Conservation (phyloP, 2,113 vertebrate genomes). For the Tiliqua scincoides region DNA sequence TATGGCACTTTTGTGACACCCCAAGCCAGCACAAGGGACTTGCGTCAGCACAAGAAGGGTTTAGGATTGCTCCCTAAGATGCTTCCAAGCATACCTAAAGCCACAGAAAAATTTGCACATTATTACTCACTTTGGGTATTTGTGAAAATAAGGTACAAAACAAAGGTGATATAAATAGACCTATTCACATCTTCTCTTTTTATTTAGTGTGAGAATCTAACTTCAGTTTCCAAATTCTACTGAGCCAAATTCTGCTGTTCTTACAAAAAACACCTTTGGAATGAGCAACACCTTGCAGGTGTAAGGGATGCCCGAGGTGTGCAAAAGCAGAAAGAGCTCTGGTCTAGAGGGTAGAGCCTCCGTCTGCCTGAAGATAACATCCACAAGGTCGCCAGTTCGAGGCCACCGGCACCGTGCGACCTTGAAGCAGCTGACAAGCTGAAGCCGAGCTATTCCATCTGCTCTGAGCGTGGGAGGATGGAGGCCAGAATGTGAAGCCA, state of each 20-base stretch:
- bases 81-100: neutral
- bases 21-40: too few species aligned
- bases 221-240: neutral
- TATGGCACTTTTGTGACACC: too few species aligned
- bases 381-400: too few species aligned
- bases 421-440: too few species aligned
- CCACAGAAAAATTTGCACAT: neutral
- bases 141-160: neutral
- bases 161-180: neutral
- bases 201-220: neutral
- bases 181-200: neutral
- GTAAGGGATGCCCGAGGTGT: neutral
- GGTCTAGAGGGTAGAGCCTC: too few species aligned
- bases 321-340: neutral
- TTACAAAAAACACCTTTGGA: neutral
- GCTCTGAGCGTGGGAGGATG: too few species aligned
- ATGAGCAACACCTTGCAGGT: neutral
- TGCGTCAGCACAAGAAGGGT: too few species aligned
- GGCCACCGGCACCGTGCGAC: too few species aligned
- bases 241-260: neutral
- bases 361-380: too few species aligned
- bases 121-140: neutral
- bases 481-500: too few species aligned
- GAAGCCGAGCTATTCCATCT: too few species aligned
- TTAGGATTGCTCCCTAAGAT: too few species aligned